A percentile compares a stretch with the other conserved stretches of the same genome.
phyloP scores from a whole-genome alignment of 2,113 vertebrate species.

The Hemiscyllium ocellatum region DNA sequence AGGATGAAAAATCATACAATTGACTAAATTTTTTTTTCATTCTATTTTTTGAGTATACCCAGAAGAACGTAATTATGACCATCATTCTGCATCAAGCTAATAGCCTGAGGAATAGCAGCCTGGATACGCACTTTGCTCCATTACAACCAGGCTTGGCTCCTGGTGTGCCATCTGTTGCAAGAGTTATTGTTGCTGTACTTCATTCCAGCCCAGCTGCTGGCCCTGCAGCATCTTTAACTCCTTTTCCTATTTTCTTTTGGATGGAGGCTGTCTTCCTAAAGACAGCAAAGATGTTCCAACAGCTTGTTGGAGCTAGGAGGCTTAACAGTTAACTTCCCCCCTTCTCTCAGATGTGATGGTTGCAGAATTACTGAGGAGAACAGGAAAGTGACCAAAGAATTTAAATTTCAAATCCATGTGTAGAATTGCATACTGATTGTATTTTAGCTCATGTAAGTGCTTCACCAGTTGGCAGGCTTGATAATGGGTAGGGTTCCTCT shows the following conservation, averaged over 20 bases:
- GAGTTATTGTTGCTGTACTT: neutral
- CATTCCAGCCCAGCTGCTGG: neutral
- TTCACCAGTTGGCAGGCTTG: neutral
- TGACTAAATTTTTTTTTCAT: neutral
- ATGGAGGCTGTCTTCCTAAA: neutral
- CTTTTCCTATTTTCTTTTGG: neutral
- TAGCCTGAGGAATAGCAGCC: constrained; percentile 10
- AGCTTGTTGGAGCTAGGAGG: neutral
- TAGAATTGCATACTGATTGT: neutral
- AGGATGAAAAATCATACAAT: neutral
- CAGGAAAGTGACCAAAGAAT: neutral
- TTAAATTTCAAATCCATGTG: neutral
- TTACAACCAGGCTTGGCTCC: constrained; percentile 15
- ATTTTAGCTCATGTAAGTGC: neutral
- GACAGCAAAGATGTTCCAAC: neutral
- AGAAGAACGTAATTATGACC: neutral
- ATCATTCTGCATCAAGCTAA: neutral
- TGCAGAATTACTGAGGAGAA: neutral
- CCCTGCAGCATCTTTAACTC: neutral
- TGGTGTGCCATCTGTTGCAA: neutral
- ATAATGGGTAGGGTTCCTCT: neutral
- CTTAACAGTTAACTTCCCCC: neutral
- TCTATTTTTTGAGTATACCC: neutral
- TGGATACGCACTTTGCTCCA: neutral
- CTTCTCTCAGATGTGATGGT: neutral